Evolutionary conservation across 1,140 invertebrate genomes (phyloP).

Genomic region (Solen grandis): DNA sequence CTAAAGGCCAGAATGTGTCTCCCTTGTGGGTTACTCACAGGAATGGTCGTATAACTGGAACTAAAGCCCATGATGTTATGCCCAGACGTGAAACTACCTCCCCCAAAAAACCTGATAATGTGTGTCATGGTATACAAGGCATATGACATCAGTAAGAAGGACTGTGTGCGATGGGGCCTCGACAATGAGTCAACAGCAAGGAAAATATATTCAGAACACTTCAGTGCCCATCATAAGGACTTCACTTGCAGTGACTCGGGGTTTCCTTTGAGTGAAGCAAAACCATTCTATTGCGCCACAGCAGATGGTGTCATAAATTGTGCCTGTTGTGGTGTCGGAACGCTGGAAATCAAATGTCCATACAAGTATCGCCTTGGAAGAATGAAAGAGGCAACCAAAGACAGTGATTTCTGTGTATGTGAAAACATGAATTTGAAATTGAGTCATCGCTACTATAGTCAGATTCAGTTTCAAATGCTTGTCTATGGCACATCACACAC

Average conservation of each 20-base stretch:
- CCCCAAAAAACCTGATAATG: neutral
- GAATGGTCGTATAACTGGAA: neutral
- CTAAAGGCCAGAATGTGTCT: neutral
- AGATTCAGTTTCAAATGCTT: no score
- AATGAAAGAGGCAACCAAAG: neutral
- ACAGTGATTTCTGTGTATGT: neutral
- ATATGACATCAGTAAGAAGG: conserved; percentile 4
- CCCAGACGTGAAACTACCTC: neutral
- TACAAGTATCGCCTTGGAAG: neutral
- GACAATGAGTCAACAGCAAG: neutral
- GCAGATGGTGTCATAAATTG: conserved; percentile 8
- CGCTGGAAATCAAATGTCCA: conserved; percentile 2
- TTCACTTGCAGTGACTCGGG: neutral
- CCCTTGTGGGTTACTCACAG: conserved; percentile 4
- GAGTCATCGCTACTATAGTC: no score
- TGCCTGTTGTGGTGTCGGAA: neutral
- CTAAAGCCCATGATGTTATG: conserved; percentile 1
- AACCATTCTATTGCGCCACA: neutral
- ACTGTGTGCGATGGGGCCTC: neutral
- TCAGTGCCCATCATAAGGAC: neutral
- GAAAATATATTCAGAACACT: neutral
- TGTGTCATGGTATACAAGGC: neutral
- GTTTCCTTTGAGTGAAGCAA: neutral
- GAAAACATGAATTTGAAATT: neutral
- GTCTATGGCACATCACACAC: no score